Base-by-base conservation (phyloP, 2,113 vertebrate species). In the Silurus glanis region DNA sequence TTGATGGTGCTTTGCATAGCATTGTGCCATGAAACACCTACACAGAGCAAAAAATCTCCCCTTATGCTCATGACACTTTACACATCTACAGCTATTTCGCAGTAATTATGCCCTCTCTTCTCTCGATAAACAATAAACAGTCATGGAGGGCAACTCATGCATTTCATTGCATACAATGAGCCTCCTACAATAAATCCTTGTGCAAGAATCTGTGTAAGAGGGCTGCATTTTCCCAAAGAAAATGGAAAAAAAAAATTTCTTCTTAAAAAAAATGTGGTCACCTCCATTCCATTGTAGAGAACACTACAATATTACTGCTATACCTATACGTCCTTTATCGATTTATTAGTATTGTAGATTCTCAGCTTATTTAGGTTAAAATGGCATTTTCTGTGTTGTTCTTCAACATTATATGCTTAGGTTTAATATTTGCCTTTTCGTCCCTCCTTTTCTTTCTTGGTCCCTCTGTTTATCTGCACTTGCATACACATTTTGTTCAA, bases 21-120 rank as follows among this genome's bases (percentile, higher is more conserved):
- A 87, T 59, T 67, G 87, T 92, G 92, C 91, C 91, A 88, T 93
- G 92, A 79, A 88, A 89, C 93, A 75, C 93, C 93, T 92, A 94
- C 94, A 84, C 85, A 87, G 80, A 56, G 67, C 83, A 89, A 78
- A 87, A 82, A 87, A 90, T 69, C 71, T 69, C 83, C 45, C 86
- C 80, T 78, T 85, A 84, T 88, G 87, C 58, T 83, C 81, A 87
- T 87, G 86, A 87, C 86, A 87, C 74, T 87, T 87, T 87, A 87
- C 80, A 87, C 86, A 87, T 87, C 72, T 78, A 53, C 71, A 87
- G 45, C 61, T 87, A 83, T 82, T 83, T 67, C 58, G 59, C 86
- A 83, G 86, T 78, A 87, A 87, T 87, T 87, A 87, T 87, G 86
- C 59, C 71, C 86, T 76, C 71, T 87, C 72, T 83, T 74, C 67